Percentiles rank a stretch among this genome's conserved stretches.
Conservation (phyloP, 1,140 invertebrate species). For the Berghia stephanieae region DNA sequence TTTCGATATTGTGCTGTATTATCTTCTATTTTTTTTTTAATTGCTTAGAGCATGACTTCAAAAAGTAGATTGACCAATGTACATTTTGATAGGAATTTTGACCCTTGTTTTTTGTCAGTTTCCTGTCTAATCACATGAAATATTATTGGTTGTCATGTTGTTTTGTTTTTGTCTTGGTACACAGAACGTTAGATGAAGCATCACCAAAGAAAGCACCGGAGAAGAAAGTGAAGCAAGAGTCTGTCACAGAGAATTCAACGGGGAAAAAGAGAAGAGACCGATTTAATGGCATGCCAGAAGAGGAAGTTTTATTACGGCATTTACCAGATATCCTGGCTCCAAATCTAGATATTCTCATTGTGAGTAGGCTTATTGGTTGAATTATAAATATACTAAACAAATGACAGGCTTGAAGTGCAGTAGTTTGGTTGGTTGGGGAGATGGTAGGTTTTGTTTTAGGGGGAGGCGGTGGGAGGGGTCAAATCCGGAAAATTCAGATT, state of each 20-base stretch:
- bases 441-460: no score
- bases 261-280: slow-evolving; percentile 94
- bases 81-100: neutral
- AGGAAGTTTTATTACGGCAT: slow-evolving; percentile 91
- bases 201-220: slow-evolving; percentile 37
- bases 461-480: no score
- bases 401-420: neutral
- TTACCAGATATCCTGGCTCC: slow-evolving; percentile 91
- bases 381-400: neutral
- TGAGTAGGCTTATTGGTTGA: slow-evolving; percentile 75
- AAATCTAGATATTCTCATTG: slow-evolving; percentile 97
- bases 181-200: no score
- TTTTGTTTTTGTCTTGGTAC: no score
- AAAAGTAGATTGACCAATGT: neutral
- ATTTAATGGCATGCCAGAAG: slow-evolving; percentile 96
- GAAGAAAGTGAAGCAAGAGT: slow-evolving; percentile 65
- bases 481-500: no score
- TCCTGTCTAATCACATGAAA: neutral
- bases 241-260: slow-evolving; percentile 63
- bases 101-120: neutral
- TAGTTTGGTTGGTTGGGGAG: no score
- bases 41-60: neutral
- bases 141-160: no score
- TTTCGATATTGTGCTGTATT: no score
- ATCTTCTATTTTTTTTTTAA: neutral